Base-by-base conservation (phyloP, 2,113 vertebrate genomes). In the Craseonycteris thonglongyai region DNA sequence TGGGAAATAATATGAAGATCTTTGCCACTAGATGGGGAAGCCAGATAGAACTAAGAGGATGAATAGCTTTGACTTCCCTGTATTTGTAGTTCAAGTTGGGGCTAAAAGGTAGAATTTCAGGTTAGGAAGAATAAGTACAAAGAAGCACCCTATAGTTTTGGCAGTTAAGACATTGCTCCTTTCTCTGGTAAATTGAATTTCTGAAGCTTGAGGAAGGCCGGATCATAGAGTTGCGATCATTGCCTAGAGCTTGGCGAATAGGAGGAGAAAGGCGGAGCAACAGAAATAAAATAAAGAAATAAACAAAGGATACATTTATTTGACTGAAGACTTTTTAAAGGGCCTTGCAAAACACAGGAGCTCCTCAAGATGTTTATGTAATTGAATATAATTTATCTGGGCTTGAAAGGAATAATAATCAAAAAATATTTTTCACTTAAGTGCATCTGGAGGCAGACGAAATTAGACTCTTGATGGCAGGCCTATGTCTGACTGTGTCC, bases 331-430 rank as follows among this genome's bases (percentile, higher is more conserved):
- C 49, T 42, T 80, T 85, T 61, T 85, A 51, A 90, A 95, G 51
- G 85, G 61, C 35, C 63, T 95, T 96, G 63, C 75, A 86, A 97
- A 86, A 65, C 88, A 76, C 82, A 92, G 78, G 79, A 82, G 54
- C 51, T 87, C 93, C 88, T 90, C 47, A 30, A 88, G 82, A 91
- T 97, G 71, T 91, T 96, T 96, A 80, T 84, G 42, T 84, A 95
- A 96, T 96, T 94, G 83, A 92, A 95, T 80, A 45, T 86, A 96
- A 91, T 94, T 95, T 96, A 90, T 95, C 80, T 87, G 75, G 68
- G 61, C 83, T 95, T 85, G 88, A 96, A 88, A 95, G 51, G 78
- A 95, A 84, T 83, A 89, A 94, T 75, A 95, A 96, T 90, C 71
- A 86, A 80, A 91, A 80, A 91, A 80, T 86, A 66, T 83, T 94